Base-by-base conservation (phyloP, 2,797 vertebrate species). In the Dallia pectoralis region DNA sequence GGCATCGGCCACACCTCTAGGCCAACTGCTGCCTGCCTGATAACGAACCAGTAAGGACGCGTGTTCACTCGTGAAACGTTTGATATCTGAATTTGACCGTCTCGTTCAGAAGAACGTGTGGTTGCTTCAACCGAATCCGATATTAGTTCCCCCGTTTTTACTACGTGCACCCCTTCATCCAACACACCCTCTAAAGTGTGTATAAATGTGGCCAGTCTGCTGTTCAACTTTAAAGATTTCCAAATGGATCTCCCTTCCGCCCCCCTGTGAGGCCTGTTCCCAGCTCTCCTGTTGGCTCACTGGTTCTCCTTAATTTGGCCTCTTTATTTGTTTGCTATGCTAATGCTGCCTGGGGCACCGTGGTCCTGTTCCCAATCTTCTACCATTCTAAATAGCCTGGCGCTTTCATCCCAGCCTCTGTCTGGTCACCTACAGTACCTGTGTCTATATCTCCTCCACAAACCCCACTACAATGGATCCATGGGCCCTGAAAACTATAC, bases 401-500 rank as follows among this genome's bases (percentile, higher is more conserved):
- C 86, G 80, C 75, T 83, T 81, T 85, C 80, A 79, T 78, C 72
- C 77, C 74, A 78, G 62, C 76, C 64, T 63, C 61, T 79, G 48
- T n/a, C 19, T 69, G 53, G 19, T 68, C 33, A 14, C 19, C 63
- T 48, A 70, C 64, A n/a, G n/a, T n/a, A n/a, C n/a, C 67, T 79
- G 62, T 67, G 61, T 59, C 81, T 56, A 69, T 68, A 5, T 65
- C 74, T 78, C 77, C 73, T 70, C 78, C 67, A 69, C 47, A 25
- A 49, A 32, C 77, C 78, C 76, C 69, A 25, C 64, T 69, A 75
- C 80, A 79, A 79, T 63, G 67, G 73, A 30, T 62, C 67, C 81
- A 62, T 14, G 66, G 67, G 78, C 76, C 81, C 80, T 82, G 79
- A 85, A 82, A 87, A 86, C 84, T 82, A 86, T 85, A 85, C 61